phyloP scores from a whole-genome alignment of 2,113 vertebrate genomes.

The Noctilio leporinus region DNA sequence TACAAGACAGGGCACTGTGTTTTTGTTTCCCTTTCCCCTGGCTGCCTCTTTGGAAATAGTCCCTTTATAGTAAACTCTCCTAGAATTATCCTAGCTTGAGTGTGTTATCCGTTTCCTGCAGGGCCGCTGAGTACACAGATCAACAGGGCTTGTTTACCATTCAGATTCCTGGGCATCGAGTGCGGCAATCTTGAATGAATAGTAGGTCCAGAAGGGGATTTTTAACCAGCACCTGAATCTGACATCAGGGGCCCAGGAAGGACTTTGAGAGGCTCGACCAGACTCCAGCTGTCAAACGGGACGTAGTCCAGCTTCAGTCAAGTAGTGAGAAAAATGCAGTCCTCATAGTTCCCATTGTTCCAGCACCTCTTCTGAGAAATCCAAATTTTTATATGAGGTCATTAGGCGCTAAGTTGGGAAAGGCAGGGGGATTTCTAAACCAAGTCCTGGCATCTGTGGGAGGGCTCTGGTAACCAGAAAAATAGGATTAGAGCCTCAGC shows the following conservation, averaged over 20 bases:
- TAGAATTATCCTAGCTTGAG: neutral
- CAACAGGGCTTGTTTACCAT: neutral
- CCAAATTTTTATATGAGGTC: neutral
- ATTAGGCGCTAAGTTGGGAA: constrained; percentile 40
- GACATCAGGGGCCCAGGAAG: neutral
- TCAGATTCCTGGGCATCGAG: neutral
- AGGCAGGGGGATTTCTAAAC: constrained; percentile 45
- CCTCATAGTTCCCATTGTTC: neutral
- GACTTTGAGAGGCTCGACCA: neutral
- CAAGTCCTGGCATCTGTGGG: constrained; percentile 24
- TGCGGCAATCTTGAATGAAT: neutral
- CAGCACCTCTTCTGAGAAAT: constrained; percentile 20
- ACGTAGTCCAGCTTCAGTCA: neutral
- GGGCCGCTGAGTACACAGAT: neutral
- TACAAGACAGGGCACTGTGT: neutral
- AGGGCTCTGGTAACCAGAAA: constrained; percentile 30
- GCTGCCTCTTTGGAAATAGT: neutral
- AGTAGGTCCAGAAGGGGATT: neutral
- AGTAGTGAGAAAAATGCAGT: neutral
- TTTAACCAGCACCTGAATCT: neutral
- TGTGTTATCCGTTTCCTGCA: neutral
- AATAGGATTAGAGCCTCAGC: constrained; percentile 31
- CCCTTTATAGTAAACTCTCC: neutral
- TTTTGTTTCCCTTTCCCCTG: no score
- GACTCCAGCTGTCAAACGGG: neutral